Evolutionary conservation across 1,140 invertebrate genomes (phyloP).

Genomic region (Oscheius sp.): DNA sequence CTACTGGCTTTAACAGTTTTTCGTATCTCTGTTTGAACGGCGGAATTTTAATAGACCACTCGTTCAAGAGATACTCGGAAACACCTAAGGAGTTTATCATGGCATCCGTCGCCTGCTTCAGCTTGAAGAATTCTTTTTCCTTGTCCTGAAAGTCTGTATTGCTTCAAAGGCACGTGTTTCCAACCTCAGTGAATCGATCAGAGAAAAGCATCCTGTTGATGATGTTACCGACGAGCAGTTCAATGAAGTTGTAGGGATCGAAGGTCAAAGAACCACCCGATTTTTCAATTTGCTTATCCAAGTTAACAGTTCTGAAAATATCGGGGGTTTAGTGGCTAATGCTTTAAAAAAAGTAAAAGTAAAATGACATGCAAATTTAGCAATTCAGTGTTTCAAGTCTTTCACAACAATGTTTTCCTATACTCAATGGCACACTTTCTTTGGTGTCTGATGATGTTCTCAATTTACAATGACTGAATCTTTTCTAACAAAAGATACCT

Average conservation of each 20-base stretch:
- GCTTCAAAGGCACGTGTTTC: neutral
- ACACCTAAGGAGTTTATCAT: neutral
- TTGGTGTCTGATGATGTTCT: too few species aligned
- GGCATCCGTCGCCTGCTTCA: neutral
- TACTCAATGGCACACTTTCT: too few species aligned
- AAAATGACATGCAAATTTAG: too few species aligned
- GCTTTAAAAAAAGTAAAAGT: too few species aligned
- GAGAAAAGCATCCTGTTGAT: conserved; percentile 32
- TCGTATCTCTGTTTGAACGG: conserved; percentile 55
- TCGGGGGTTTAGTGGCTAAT: too few species aligned
- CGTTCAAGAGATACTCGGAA: conserved; percentile 11
- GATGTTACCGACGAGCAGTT: conserved; percentile 27
- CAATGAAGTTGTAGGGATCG: conserved; percentile 21
- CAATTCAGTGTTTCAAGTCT: too few species aligned
- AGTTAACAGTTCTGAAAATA: neutral
- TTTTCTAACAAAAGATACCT: conserved; percentile 4
- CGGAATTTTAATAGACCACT: conserved; percentile 38
- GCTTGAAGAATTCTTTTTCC: conserved; percentile 6
- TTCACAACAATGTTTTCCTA: too few species aligned
- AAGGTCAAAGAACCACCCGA: conserved; percentile 12
- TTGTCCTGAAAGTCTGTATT: conserved; percentile 1
- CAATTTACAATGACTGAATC: too few species aligned
- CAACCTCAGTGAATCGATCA: conserved; percentile 9
- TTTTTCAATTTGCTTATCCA: conserved; percentile 29
- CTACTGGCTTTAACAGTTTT: conserved; percentile 44